Conservation (phyloP, 2,888 invertebrate species). For the Coremacera marginata region DNA sequence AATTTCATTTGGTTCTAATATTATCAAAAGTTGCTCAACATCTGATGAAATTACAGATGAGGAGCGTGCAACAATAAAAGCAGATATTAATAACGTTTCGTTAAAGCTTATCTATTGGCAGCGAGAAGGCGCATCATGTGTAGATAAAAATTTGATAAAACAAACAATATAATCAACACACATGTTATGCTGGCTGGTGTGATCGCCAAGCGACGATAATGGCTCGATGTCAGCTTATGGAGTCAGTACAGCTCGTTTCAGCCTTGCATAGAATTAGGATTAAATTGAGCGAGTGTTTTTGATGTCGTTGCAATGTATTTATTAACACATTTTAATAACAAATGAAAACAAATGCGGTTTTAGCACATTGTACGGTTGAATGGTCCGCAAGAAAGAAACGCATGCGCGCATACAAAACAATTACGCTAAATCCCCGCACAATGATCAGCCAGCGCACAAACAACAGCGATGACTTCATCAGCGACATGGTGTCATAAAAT, state of each 20-base stretch:
- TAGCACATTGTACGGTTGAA: constrained; percentile 55
- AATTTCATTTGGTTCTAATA: too few species aligned
- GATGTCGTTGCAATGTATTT: constrained; percentile 54
- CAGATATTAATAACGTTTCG: neutral
- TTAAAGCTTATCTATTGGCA: neutral
- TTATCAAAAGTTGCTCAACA: neutral
- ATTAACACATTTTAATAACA: constrained; percentile 67
- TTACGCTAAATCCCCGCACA: constrained; percentile 46
- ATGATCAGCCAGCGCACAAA: constrained; percentile 30
- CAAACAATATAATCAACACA: constrained; percentile 46
- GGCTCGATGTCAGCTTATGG: constrained; percentile 27
- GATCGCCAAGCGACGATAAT: constrained; percentile 35
- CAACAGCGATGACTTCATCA: constrained; percentile 26
- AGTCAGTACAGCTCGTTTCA: neutral
- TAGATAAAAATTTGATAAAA: constrained; percentile 4
- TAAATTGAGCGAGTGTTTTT: constrained; percentile 63
- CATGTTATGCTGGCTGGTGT: neutral
- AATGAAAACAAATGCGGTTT: constrained; percentile 66
- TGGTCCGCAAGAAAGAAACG: constrained; percentile 35
- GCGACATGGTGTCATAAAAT: neutral
- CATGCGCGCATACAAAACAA: constrained; percentile 41
- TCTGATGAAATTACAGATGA: neutral
- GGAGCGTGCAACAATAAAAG: neutral
- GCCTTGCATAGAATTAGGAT: constrained; percentile 58
- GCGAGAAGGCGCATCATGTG: neutral